These are phyloP conservation scores for Tipula vernalis DNA, from an alignment of 2,888 invertebrate genomes.

Conservation along the genomic window DNA sequence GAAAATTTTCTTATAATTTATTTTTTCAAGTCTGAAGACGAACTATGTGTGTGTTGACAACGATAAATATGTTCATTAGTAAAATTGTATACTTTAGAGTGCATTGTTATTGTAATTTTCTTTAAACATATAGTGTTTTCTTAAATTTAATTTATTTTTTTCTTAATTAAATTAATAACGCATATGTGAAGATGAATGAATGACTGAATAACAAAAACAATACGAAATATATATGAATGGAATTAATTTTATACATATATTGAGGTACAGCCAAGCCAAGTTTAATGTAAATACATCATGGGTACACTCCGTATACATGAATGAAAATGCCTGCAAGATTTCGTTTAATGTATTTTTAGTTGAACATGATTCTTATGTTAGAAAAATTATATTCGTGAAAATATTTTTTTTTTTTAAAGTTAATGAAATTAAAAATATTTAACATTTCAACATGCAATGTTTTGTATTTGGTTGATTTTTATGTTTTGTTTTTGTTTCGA, in stretches of 20 bases:
- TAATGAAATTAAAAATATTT: not conserved
- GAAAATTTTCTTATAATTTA: not conserved
- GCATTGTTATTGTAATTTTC: not conserved
- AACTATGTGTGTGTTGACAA: not conserved
- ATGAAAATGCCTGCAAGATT: not conserved
- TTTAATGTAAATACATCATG: not conserved
- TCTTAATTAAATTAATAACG: not conserved
- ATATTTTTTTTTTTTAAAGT: not conserved
- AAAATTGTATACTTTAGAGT: not conserved
- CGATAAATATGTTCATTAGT: slow-evolving; percentile 4
- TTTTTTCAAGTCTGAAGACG: not conserved
- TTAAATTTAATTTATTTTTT: not conserved
- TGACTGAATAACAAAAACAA: not conserved
- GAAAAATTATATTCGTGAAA: not conserved
- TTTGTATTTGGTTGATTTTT: not conserved
- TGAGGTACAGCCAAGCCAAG: not conserved
- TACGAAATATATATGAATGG: not conserved
- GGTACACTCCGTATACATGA: not conserved
- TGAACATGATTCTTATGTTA: not conserved
- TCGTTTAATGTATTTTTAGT: not conserved
- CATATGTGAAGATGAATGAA: not conserved
- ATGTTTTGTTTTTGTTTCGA: not conserved
- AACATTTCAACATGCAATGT: not conserved
- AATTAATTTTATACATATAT: not conserved
- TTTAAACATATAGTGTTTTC: not conserved